Percentiles rank a stretch among this genome's conserved stretches.
These are phyloP conservation scores for Porites divaricata DNA, from an alignment of 92 coral and sea anemone genomes.

Conservation along the genomic window DNA sequence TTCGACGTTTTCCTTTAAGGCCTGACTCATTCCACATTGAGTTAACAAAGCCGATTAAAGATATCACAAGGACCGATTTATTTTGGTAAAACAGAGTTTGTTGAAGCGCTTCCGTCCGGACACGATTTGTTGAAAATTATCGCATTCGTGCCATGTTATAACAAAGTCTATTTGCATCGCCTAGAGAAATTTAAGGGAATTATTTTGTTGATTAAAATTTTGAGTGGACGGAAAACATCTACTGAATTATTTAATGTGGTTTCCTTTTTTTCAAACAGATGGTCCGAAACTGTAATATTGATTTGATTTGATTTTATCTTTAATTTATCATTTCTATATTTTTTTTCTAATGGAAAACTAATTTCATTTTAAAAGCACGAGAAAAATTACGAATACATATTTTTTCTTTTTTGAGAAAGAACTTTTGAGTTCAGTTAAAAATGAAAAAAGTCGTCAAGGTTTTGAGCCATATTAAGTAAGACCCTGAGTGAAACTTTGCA, in stretches of 20 bases:
- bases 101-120: too few species aligned
- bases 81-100: background rate
- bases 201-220: background rate
- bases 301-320: background rate
- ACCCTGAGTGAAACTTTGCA: too few species aligned
- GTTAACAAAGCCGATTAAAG: conserved; percentile 12
- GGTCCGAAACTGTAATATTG: background rate
- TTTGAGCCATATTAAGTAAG: too few species aligned
- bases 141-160: background rate
- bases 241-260: background rate
- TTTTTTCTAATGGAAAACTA: too few species aligned
- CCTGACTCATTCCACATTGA: conserved; percentile 14
- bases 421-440: too few species aligned
- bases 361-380: too few species aligned
- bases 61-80: background rate
- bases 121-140: too few species aligned
- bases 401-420: too few species aligned
- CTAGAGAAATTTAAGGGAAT: background rate
- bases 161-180: background rate
- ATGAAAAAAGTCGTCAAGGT: too few species aligned
- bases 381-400: too few species aligned
- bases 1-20: background rate
- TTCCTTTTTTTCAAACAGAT: background rate
- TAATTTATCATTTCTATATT: background rate
- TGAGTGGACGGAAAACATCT: background rate